These are phyloP conservation scores for Clupea harengus DNA, from an alignment of 2,113 vertebrate species.

Conservation along the genomic window DNA sequence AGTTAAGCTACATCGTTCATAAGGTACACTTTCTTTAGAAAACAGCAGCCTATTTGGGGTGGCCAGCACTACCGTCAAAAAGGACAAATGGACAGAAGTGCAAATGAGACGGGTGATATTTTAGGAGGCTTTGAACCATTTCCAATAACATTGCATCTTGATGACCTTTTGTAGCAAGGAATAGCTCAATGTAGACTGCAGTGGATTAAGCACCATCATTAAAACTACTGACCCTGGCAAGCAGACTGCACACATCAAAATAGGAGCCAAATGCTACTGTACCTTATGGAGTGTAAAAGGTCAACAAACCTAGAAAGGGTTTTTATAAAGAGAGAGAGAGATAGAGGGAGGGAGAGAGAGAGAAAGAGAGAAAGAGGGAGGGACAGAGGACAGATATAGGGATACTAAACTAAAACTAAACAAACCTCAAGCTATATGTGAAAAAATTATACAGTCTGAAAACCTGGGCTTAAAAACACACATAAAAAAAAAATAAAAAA, in stretches of 20 bases:
- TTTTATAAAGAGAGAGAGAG: not conserved
- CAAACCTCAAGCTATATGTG: too few species aligned
- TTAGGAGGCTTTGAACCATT: conserved; percentile 55
- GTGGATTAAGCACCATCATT: conserved; percentile 64
- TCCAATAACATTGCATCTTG: conserved; percentile 58
- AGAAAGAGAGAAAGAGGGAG: conserved; percentile 14
- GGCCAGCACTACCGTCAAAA: not conserved
- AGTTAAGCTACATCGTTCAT: not conserved
- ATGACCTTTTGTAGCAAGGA: conserved; percentile 63
- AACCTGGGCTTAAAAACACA: not conserved
- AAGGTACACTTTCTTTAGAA: not conserved
- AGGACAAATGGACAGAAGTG: conserved; percentile 28
- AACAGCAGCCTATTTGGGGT: not conserved
- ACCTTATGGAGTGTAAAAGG: conserved; percentile 67
- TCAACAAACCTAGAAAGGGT: conserved; percentile 48
- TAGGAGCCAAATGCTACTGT: conserved; percentile 59
- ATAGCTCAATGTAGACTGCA: conserved; percentile 45
- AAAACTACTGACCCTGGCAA: conserved; percentile 51
- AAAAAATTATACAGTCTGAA: not conserved
- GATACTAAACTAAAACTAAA: too few species aligned
- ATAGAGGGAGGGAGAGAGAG: conserved; percentile 23
- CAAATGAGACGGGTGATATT: conserved; percentile 54
- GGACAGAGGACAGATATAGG: not conserved
- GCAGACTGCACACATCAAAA: conserved; percentile 46
- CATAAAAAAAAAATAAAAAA: not conserved